These are phyloP conservation scores for Drosophila watanabei DNA, from an alignment of 1,140 invertebrate species.

Conservation along the genomic window DNA sequence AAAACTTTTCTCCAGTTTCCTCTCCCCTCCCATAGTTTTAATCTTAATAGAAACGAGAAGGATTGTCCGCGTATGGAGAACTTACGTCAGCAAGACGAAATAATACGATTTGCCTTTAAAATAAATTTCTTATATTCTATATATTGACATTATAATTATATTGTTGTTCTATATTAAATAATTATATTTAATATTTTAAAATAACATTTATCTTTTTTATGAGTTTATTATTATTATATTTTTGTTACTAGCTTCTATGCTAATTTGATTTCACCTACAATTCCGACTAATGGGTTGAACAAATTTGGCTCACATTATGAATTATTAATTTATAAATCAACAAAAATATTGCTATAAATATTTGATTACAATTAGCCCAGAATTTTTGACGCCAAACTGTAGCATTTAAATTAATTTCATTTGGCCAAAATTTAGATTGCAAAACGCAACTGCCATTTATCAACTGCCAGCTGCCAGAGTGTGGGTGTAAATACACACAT, in stretches of 20 bases:
- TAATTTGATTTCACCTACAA: slow-evolving; percentile 26
- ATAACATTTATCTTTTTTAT: neutral
- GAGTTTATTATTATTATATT: neutral
- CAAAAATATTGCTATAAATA: slow-evolving; percentile 42
- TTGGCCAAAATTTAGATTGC: slow-evolving; percentile 52
- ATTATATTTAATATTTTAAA: neutral
- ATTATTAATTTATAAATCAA: slow-evolving; percentile 33
- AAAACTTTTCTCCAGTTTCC: slow-evolving; percentile 33
- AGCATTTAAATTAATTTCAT: slow-evolving; percentile 63
- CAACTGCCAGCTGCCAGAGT: slow-evolving; percentile 20
- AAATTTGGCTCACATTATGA: slow-evolving; percentile 36
- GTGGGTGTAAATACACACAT: neutral
- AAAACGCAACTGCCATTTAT: slow-evolving; percentile 54
- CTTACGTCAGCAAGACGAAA: neutral
- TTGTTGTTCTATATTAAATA: neutral
- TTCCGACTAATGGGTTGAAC: slow-evolving; percentile 3
- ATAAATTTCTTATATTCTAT: neutral
- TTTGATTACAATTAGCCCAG: slow-evolving; percentile 38
- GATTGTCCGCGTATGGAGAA: neutral
- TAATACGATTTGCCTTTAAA: neutral
- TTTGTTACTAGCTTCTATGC: neutral
- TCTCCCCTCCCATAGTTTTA: slow-evolving; percentile 1
- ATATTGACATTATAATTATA: too few relatives aligned
- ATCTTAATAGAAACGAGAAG: slow-evolving; percentile 2
- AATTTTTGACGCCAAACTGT: slow-evolving; percentile 3